Base-by-base conservation (phyloP, 92 coral and sea anemone species). In the Porites divaricata region DNA sequence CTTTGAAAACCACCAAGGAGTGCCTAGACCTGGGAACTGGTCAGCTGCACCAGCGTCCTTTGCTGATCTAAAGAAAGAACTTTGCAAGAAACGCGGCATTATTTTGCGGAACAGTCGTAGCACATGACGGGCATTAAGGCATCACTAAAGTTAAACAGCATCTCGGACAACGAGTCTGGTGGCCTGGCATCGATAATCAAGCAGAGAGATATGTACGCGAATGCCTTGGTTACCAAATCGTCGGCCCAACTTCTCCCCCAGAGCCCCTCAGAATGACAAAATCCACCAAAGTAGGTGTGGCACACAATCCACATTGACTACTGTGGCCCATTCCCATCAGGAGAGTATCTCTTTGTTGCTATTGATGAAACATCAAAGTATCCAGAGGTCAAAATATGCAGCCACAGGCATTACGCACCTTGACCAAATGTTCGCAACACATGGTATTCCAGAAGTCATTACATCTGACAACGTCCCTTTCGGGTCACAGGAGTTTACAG, bases 101-200 rank as follows among this genome's bases (percentile, higher is more conserved):
- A n/a, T 75, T 58, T 24, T 75, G 24, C 12, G 67, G 10, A 58
- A 73, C 77, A 75, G 41, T 9, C 80, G 67, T 25, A 28, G 35
- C 35, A 28, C 35, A 28, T 28, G 35, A 93, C 70, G 93, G 92
- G 4, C 87, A 87, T 73, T 89, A 90, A 64, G 93, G 90, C 12
- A 89, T 93, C 10, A 70, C 85, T 9, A 84, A 91, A 63, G 85
- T 91, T 20, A 90, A 87, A 76, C 80, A 74, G 50, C 71, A 87
- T 28, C 86, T 87, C 48, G 53, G 92, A 14, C 81, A 81, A 19
- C 87, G 85, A 56, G 78, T 90, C 65, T 89, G 95, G 95, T 83
- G 85, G 65, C 94, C 94, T 21, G 63, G 89, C 20, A 90, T 90
- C 35, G 88, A 79, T 58, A 14, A 67, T 77, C 70, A 70, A 28